Percentiles rank a stretch among this genome's conserved stretches.
These are phyloP conservation scores for Leptestheria dahalacensis DNA, from an alignment of 1,140 invertebrate genomes.

Conservation along the genomic window DNA sequence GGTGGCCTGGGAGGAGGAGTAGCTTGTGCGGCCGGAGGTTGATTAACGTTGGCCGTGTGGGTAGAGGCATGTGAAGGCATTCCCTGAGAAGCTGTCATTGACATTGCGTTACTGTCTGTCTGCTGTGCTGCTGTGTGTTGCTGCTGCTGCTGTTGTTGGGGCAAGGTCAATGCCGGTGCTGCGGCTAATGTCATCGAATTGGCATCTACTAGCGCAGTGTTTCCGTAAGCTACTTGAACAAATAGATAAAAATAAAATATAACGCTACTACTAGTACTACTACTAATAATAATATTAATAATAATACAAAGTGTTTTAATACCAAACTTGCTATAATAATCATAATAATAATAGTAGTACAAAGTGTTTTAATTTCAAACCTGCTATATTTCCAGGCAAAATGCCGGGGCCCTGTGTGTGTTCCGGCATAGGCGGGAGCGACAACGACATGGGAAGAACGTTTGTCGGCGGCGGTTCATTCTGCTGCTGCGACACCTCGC, in stretches of 20 bases:
- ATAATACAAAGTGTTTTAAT: too few relatives aligned
- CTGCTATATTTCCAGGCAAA: not conserved
- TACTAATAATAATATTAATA: too few relatives aligned
- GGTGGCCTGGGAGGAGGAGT: not conserved
- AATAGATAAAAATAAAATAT: not conserved
- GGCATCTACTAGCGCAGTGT: not conserved
- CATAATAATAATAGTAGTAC: too few relatives aligned
- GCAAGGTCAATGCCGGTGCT: not conserved
- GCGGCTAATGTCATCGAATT: not conserved
- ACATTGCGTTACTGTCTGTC: too few relatives aligned
- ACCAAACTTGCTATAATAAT: too few relatives aligned
- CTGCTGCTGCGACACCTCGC: slow-evolving; percentile 15
- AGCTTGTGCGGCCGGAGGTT: not conserved
- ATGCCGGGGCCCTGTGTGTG: not conserved
- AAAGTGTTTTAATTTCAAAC: too few relatives aligned
- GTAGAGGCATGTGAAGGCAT: not conserved
- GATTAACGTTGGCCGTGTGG: not conserved
- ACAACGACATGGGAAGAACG: not conserved
- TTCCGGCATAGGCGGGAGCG: not conserved
- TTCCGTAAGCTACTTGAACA: not conserved
- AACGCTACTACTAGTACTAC: not conserved
- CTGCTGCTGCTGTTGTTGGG: not conserved
- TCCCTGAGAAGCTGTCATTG: not conserved
- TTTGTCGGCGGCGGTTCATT: slow-evolving; percentile 8
- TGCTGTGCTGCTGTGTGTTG: too few relatives aligned